Evolutionary conservation across 1,140 invertebrate species (phyloP).

Genomic region (Pinna nobilis): DNA sequence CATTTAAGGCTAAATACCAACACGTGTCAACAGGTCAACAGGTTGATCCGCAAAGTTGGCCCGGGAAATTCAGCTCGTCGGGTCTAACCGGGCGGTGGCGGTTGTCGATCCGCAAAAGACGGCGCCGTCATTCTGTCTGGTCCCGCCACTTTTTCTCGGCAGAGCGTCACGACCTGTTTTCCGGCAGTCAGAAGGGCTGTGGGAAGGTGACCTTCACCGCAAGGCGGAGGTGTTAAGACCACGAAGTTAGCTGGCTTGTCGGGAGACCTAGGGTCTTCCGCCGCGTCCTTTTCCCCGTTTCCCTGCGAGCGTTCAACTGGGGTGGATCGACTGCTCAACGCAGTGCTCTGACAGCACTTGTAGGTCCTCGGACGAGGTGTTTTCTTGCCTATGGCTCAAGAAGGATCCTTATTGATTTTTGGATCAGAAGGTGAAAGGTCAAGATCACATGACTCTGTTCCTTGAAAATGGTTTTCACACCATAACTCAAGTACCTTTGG

Average conservation of each 20-base stretch:
- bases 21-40: slow-evolving; percentile 80
- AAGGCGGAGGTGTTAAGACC: slow-evolving; percentile 20
- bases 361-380: slow-evolving; percentile 7
- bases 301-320: slow-evolving; percentile 31
- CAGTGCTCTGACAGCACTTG: slow-evolving; percentile 37
- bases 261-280: slow-evolving; percentile 36
- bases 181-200: slow-evolving; percentile 41
- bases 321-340: slow-evolving; percentile 23
- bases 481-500: no score
- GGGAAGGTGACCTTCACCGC: slow-evolving; percentile 34
- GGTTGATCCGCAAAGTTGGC: slow-evolving; percentile 70
- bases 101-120: background rate
- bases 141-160: slow-evolving; percentile 28
- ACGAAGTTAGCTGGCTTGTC: slow-evolving; percentile 16
- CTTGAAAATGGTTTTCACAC: no score
- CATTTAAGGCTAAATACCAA: slow-evolving; percentile 87
- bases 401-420: no score
- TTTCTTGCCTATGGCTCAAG: slow-evolving; percentile 20
- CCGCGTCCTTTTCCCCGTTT: slow-evolving; percentile 10
- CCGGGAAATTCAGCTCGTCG: slow-evolving; percentile 76
- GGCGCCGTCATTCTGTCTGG: slow-evolving; percentile 6
- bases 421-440: no score
- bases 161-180: slow-evolving; percentile 50
- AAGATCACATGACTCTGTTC: no score
- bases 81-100: slow-evolving; percentile 13